phyloP scores from a whole-genome alignment of 2,888 invertebrate species.

The Habroteleia sp. region DNA sequence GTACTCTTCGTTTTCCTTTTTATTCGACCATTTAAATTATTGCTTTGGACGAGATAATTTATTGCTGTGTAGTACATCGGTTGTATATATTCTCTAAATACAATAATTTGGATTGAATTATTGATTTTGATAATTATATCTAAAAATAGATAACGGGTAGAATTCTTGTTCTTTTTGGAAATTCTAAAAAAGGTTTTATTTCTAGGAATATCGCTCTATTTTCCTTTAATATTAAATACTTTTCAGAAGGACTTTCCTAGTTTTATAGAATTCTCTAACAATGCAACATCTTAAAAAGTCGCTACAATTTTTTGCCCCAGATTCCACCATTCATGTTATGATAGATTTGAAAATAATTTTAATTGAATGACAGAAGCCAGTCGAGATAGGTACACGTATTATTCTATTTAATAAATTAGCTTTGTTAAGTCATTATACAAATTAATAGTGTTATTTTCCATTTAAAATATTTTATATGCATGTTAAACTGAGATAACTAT shows the following conservation, averaged over 20 bases:
- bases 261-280: conserved; percentile 20
- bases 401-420: too few species aligned
- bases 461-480: too few species aligned
- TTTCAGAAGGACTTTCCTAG: conserved; percentile 7
- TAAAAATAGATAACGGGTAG: too few species aligned
- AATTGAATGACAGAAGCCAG: conserved; percentile 27
- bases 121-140: background rate
- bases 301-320: conserved; percentile 3
- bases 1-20: too few species aligned
- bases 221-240: conserved; percentile 44
- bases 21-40: too few species aligned
- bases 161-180: conserved; percentile 43
- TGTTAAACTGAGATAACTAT: too few species aligned
- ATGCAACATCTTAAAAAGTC: conserved; percentile 20
- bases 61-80: too few species aligned
- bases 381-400: too few species aligned
- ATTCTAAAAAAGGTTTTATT: conserved; percentile 9
- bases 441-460: too few species aligned
- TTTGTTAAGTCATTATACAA: too few species aligned
- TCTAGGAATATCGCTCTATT: conserved; percentile 37
- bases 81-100: too few species aligned
- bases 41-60: too few species aligned
- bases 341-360: conserved; percentile 22
- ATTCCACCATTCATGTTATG: conserved; percentile 13
- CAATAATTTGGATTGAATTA: background rate